Percentiles rank a stretch among this genome's conserved stretches.
phyloP scores from a whole-genome alignment of 2,113 vertebrate species.

The Marmota monax region DNA sequence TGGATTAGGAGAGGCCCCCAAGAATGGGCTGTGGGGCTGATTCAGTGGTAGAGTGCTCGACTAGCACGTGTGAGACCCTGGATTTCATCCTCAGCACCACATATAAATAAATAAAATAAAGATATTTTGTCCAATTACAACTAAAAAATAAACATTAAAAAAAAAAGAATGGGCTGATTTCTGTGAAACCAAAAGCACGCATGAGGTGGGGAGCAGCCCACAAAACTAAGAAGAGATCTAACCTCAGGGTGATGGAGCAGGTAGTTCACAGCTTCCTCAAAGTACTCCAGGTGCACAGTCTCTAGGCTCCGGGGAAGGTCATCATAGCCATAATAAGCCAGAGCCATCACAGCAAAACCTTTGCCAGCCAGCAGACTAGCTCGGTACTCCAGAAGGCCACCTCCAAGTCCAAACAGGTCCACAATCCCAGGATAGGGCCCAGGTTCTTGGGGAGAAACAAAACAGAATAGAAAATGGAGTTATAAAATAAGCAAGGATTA shows the following conservation, averaged over 20 bases:
- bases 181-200: constrained; percentile 23
- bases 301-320: constrained; percentile 88
- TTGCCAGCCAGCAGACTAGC: constrained; percentile 91
- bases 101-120: too few relatives aligned
- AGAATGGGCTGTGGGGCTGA: neutral
- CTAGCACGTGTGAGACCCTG: too few relatives aligned
- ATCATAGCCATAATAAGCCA: constrained; percentile 89
- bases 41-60: too few relatives aligned
- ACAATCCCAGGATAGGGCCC: constrained; percentile 92
- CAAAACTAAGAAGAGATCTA: constrained; percentile 44
- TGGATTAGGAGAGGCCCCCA: neutral
- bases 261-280: constrained; percentile 92
- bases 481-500: neutral
- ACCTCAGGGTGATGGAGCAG: constrained; percentile 86
- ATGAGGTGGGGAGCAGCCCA: neutral
- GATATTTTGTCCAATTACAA: too few relatives aligned
- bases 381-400: constrained; percentile 89
- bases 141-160: too few relatives aligned
- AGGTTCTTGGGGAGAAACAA: constrained; percentile 80
- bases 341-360: constrained; percentile 91
- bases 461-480: constrained; percentile 17
- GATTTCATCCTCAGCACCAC: too few relatives aligned
- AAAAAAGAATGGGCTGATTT: neutral
- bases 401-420: constrained; percentile 89
- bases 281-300: constrained; percentile 91